Conservation (phyloP, 1,140 invertebrate species). For the Andrena cerasifolii region DNA sequence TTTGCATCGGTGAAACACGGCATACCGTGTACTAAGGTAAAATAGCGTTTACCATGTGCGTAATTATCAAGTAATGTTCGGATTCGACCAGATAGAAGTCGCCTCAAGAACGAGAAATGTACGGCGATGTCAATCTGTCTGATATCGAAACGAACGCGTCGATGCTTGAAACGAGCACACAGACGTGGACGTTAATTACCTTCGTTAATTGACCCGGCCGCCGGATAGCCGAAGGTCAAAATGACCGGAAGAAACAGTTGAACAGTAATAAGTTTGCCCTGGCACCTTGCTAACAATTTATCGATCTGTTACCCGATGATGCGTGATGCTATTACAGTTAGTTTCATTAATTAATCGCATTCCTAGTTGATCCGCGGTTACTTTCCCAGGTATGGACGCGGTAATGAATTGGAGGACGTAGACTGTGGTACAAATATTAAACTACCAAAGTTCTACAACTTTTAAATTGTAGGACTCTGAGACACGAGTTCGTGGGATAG, state of each 20-base stretch:
- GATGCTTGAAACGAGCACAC: not conserved
- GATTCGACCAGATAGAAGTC: no score
- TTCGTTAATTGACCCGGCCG: conserved; percentile 1
- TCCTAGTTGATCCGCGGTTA: not conserved
- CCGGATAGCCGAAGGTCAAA: not conserved
- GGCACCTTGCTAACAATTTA: not conserved
- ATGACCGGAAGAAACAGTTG: not conserved
- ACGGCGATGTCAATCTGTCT: not conserved
- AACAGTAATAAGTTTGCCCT: not conserved
- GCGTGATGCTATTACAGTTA: not conserved
- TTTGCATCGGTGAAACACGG: no score
- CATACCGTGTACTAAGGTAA: no score
- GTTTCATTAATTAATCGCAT: not conserved
- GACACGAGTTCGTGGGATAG: not conserved
- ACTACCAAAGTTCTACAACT: not conserved
- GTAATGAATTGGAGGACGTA: no score
- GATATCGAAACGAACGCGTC: not conserved
- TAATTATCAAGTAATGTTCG: not conserved
- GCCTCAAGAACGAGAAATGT: not conserved
- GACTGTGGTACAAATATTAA: no score
- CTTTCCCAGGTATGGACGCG: no score
- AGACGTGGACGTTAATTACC: conserved; percentile 1
- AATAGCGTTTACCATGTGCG: no score
- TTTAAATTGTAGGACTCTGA: not conserved
- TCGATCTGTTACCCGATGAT: not conserved